Evolutionary conservation across 2,797 vertebrate species (phyloP), one percentile per base, ranked within the genome.

Genomic region (Molossus alvarezi): DNA sequence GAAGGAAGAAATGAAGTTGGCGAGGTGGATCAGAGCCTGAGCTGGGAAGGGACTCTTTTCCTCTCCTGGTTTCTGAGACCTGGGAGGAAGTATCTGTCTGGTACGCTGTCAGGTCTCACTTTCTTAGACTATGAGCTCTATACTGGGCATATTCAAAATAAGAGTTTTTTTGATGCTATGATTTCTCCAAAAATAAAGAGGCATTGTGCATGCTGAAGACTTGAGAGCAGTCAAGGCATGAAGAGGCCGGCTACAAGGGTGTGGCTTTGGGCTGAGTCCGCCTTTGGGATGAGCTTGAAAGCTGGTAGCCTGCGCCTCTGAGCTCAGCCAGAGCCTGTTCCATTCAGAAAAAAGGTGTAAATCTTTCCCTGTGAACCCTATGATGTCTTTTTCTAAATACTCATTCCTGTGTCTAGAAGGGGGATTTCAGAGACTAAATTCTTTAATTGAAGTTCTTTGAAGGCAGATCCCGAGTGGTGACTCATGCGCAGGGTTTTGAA

Each of bases 401-500:
- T 93, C 93, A 51, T 92, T 86, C 53, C n/a, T 67, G 0, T 85
- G 58, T 85, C 77, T 91, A 18, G 73, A 90, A 73, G 45, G 55
- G 83, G 67, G 23, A 88, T 95, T 94, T 90, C 88, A 51, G 69
- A 75, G 86, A 80, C 84, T 81, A 20, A 55, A 21, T 92, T 90
- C 79, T 95, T 17, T 95, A 92, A 90, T 88, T 92, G 92, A 69
- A 77, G 45, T 80, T 90, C 95, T 97, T 97, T 97, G 97, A 97
- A 96, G 94, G 75, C 87, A 90, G 87, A 82, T 75, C 84, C 92
- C n/a, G 17, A 69, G 69, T 71, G 62, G 69, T 90, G 79, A 90
- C 77, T 96, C 69, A 11, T 9, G 27, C 21, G 21, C 21, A 81
- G 82, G 73, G 94, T 96, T 95, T 95, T 88, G 88, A 92, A 94